Conservation (phyloP, 2,113 vertebrate species). For the Hyaena hyaena region DNA sequence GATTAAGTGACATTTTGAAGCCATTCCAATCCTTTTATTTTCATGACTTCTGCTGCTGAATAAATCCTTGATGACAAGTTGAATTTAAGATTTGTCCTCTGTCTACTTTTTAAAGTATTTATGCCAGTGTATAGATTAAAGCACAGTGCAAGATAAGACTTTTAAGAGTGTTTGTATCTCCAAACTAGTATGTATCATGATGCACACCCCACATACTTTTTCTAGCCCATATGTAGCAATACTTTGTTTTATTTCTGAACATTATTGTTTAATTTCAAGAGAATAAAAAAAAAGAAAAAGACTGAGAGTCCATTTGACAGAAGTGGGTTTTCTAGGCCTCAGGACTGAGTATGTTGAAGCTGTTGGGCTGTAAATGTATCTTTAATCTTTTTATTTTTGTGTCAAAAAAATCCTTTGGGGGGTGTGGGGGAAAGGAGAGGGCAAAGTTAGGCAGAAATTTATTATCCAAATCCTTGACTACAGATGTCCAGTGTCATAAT, state of each 20-base stretch:
- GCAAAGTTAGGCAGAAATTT: not conserved
- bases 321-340: not conserved
- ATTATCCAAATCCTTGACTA: not conserved
- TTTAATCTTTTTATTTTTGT: conserved; percentile 3
- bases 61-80: conserved; percentile 4
- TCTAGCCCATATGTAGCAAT: not conserved
- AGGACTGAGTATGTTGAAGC: not conserved
- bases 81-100: conserved; percentile 30
- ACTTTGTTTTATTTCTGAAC: not conserved
- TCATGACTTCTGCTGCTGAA: not conserved
- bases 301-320: not conserved
- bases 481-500: not conserved
- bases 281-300: not conserved
- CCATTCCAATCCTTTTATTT: not conserved
- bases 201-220: not conserved
- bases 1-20: not conserved
- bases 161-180: not conserved
- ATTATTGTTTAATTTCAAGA: not conserved
- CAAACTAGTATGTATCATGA: not conserved
- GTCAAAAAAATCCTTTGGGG: not conserved
- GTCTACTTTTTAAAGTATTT: conserved; percentile 26
- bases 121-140: not conserved
- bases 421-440: not conserved
- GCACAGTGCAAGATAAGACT: not conserved
- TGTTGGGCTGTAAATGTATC: not conserved